Conservation (phyloP, 2,797 vertebrate species). For the Malurus splendens region DNA sequence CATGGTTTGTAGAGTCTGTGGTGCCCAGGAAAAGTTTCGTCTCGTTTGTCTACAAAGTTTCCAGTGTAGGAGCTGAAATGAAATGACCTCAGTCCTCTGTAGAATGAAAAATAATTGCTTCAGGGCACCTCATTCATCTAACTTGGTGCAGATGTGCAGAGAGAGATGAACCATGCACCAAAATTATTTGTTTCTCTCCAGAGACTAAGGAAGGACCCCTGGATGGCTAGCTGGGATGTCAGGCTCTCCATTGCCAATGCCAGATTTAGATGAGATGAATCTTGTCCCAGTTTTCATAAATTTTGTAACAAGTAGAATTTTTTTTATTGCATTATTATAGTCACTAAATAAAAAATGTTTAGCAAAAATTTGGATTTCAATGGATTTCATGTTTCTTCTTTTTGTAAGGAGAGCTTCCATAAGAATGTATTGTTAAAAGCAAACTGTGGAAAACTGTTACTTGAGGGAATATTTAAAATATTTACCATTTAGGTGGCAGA, state of each 20-base stretch:
- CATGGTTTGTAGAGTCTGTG: accelerated
- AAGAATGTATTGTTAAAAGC: not conserved
- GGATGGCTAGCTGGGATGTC: not conserved
- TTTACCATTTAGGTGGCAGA: not conserved
- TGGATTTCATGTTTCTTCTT: not conserved
- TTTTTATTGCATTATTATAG: not conserved
- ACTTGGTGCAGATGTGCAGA: not conserved
- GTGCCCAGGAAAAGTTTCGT: not conserved
- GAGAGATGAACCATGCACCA: not conserved
- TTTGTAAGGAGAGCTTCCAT: not conserved
- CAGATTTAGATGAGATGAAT: not conserved
- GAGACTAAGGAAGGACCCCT: not conserved
- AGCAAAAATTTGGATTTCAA: not conserved
- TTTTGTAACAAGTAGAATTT: not conserved
- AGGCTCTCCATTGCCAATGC: not conserved
- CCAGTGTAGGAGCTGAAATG: not conserved
- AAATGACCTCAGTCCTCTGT: not conserved
- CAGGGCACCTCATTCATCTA: not conserved
- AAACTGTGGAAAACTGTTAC: not conserved
- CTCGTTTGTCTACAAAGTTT: not conserved
- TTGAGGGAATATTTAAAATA: not conserved
- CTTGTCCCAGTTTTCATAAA: not conserved
- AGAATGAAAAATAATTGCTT: not conserved
- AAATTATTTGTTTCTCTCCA: not conserved
- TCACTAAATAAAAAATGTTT: not conserved